phyloP scores from a whole-genome alignment of 2,797 vertebrate species.

The Diceros bicornis region DNA sequence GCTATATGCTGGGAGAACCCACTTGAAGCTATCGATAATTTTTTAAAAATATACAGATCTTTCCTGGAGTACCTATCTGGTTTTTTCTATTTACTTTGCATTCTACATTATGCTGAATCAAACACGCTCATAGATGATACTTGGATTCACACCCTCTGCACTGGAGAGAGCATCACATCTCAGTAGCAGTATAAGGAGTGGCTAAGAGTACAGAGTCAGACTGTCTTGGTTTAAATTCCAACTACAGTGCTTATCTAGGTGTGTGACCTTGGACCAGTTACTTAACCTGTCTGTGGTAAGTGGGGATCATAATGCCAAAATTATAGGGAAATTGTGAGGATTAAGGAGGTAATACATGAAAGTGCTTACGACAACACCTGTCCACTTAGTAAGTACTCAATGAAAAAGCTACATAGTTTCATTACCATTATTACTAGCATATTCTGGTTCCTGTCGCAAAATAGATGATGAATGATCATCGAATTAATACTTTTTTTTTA shows the following conservation, averaged over 20 bases:
- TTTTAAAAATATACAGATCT: background rate
- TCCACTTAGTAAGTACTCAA: background rate
- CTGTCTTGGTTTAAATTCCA: slow-evolving; percentile 12
- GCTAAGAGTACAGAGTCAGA: background rate
- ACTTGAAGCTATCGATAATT: background rate
- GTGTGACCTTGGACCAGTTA: background rate
- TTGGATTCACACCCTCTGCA: background rate
- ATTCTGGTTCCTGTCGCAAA: background rate
- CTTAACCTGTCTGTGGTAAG: background rate
- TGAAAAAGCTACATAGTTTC: background rate
- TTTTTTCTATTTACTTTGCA: background rate
- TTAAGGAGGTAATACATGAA: background rate
- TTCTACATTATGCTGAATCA: slow-evolving; percentile 27
- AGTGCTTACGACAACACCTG: background rate
- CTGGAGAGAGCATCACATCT: background rate
- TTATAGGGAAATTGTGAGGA: background rate
- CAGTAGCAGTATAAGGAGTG: background rate
- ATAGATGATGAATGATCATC: background rate
- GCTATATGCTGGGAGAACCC: background rate
- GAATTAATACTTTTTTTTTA: background rate
- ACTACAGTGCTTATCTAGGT: background rate
- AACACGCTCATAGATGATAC: background rate
- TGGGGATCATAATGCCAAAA: background rate
- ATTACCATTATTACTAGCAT: background rate
- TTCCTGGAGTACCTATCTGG: background rate